These are phyloP conservation scores for Drosophila koepferae DNA, from an alignment of 2,888 invertebrate species.

Conservation along the genomic window DNA sequence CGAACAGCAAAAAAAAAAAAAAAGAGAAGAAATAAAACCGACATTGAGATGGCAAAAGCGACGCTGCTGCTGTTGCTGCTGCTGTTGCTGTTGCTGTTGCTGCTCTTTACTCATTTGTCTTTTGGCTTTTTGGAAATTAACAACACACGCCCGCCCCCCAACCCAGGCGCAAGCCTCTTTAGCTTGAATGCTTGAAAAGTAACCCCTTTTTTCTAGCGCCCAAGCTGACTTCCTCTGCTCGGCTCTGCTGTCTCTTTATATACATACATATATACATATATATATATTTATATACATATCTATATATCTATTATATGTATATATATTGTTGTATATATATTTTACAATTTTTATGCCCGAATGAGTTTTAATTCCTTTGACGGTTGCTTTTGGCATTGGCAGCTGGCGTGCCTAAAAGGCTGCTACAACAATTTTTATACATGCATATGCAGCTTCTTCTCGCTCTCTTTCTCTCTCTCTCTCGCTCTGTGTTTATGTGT, in stretches of 20 bases:
- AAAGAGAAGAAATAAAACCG: constrained; percentile 12
- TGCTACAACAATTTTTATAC: constrained; percentile 47
- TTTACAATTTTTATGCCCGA: constrained; percentile 85
- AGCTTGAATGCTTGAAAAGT: constrained; percentile 64
- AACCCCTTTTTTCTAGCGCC: constrained; percentile 72
- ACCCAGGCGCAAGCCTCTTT: constrained; percentile 29
- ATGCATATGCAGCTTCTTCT: constrained; percentile 20
- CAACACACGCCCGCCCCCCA: constrained; percentile 57
- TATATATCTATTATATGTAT: constrained; percentile 7
- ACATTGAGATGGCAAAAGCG: constrained; percentile 66
- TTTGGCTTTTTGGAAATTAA: constrained; percentile 79
- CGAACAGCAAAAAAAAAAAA: constrained; percentile 16
- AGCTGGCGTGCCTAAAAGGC: constrained; percentile 76
- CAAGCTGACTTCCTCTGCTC: constrained; percentile 32
- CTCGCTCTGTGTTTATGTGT: constrained; percentile 5
- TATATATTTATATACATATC: not conserved
- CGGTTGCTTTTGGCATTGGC: constrained; percentile 77
- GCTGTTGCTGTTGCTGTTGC: constrained; percentile 40
- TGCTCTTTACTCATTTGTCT: constrained; percentile 78
- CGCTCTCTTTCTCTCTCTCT: constrained; percentile 5
- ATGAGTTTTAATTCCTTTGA: constrained; percentile 85
- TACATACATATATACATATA: constrained; percentile 9
- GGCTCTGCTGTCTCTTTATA: constrained; percentile 30
- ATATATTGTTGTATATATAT: constrained; percentile 71
- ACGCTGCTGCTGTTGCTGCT: constrained; percentile 33